Evolutionary conservation across 2,888 invertebrate species (phyloP), one percentile per base, ranked within the genome.

Genomic region (Fragum whitleyi): DNA sequence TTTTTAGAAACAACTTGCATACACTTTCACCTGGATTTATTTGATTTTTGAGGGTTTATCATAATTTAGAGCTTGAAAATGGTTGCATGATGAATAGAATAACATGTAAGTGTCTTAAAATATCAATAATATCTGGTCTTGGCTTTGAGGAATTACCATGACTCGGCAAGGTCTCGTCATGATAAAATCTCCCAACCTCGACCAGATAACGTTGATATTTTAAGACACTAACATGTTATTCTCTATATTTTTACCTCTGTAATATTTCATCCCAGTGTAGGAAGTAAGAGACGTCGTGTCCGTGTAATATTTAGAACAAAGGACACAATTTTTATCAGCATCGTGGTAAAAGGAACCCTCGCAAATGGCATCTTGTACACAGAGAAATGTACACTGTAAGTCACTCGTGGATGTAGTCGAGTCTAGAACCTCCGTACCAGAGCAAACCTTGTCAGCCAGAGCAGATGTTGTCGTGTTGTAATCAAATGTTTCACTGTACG

Each of bases 331-430:
- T 14, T 28, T 57, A 28, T 57, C 28, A 9, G 1, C 26, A 14
- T 26, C 26, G 23, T 57, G 57, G 28, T 57, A 57, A 28, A 57
- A 57, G 26, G 28, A 26, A 7, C 57, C 57, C 57, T 57, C 57
- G 26, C 57, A 57, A 14, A 1, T 28, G 9, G 16, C 26, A 26
- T 57, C 57, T 28, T 26, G 57, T 9, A 23, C 26, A 57, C 57
- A 57, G 57, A 57, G 3, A 57, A 28, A 57, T 1, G 57, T 16
- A 57, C 57, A 57, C 57, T 57, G 57, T 19, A 57, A 14, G 26
- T 57, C 57, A 57, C 26, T 57, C 26, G 16, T 26, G 19, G 26
- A 9, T 7, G 19, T 26, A 9, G 26, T 9, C 26, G 57, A 21
- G 0, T 23, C 21, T 26, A 57, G 11, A 14, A 57, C 57, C 9